Evolutionary conservation across 1,140 invertebrate genomes (phyloP), one percentile per base, ranked within the genome.

Genomic region (Drosophila melanica): DNA sequence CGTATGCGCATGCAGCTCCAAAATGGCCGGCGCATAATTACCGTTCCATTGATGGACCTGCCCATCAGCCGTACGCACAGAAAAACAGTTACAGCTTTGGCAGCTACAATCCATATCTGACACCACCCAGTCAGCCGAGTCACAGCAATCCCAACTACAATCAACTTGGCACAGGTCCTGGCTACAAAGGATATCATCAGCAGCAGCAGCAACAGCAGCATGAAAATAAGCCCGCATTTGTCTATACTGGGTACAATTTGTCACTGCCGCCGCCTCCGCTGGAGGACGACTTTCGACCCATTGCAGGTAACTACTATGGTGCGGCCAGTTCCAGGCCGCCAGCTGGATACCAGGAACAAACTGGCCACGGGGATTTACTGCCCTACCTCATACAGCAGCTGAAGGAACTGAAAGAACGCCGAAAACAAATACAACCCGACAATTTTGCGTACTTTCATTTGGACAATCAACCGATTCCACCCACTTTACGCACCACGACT

Each of bases 391-490:
- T 91, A 20, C 79, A 91, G 14, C 82, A 90, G 50, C 58, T 91
- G 0, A 89, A 80, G 30, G 79, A 90, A 4, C 45, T 90, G 0
- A 90, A 91, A 23, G 84, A 90, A 58, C 77, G 79, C 37, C 66
- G 90, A 1, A 92, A 91, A 27, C 75, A 91, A 37, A n/a, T 90
- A 41, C 85, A 91, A 39, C 51, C 77, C 1, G 87, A 91, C 53
- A 92, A 91, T 45, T 92, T 90, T 63, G 80, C 90, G 2, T 92
- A 92, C 41, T 92, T 91, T 48, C 91, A 92, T 58, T 65, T 92
- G 50, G 90, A 90, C 14, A 91, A 91, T 64, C 76, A 90, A 48
- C 77, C 76, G 0, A 50, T 80, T 4, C 20, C 39, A 8, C 77
- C 68, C 0, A 30, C 20, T 7, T 23, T 35, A 0, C 44, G 45